Base-by-base conservation (phyloP, 2,797 vertebrate genomes). In the Parauchenoglanis punctatus region DNA sequence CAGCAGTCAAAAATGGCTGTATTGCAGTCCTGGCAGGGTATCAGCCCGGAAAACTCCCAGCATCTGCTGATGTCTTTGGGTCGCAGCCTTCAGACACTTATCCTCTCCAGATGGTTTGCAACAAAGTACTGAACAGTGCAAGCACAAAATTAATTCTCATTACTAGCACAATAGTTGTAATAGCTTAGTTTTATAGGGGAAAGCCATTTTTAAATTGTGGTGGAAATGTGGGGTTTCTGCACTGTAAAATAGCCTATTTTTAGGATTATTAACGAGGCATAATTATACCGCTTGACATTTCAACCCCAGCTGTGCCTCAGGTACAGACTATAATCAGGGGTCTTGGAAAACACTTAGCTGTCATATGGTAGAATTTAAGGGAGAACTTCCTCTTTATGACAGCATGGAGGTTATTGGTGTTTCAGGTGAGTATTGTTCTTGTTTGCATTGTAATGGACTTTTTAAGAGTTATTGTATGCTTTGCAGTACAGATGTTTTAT, bases 21-120 rank as follows among this genome's bases (percentile, higher is more conserved):
- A 67, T 65, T 65, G 59, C 44, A 28, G n/a, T 49, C 25, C n/a
- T 67, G 61, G 81, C 40, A 49, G 61, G 61, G 44, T 52, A 28
- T 82, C 81, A 67, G 61, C 28, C 81, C 65, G 61, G 35, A 81
- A 82, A 82, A 82, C 52, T 65, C 81, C 81, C 25, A 63, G 59
- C 59, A 81, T 65, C 80, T 81, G 80, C 59, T 81, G 40, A 65
- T 54, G 23, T 20, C 80, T 28, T 81, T 61, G 59, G 59, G 80
- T 28, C 7, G 49, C 25, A 81, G 80, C 59, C 40, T 81, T 65
- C 80, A 81, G 61, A 67, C 17, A 82, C n/a, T 61, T 63, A 31
- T 83, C 61, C 61, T 52, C 81, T 83, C 81, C 81, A 83, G 81
- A 67, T 67, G 61, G 81, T 52, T 15, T 67, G 17, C 44, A 63